These are phyloP conservation scores for Eupithecia subfuscata DNA, from an alignment of 2,888 invertebrate genomes.

Conservation along the genomic window DNA sequence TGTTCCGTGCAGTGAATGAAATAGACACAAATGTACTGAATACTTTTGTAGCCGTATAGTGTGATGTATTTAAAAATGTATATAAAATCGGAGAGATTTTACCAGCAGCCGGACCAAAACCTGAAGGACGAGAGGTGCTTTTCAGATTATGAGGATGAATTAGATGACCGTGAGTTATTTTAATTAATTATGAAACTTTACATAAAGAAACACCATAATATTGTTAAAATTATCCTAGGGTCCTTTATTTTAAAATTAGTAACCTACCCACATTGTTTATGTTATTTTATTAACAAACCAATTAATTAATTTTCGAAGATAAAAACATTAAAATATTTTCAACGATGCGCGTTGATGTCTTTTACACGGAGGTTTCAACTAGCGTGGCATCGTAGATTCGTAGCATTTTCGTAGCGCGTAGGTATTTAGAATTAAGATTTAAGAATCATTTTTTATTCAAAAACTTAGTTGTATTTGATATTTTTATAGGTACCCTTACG, in stretches of 20 bases:
- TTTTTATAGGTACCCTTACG: neutral
- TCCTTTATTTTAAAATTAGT: neutral
- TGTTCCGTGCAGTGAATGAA: neutral
- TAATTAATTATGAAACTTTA: neutral
- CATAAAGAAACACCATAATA: neutral
- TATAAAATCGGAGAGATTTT: conserved; percentile 77
- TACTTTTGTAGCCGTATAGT: conserved; percentile 31
- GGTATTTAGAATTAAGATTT: neutral
- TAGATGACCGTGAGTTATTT: conserved; percentile 70
- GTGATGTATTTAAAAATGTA: conserved; percentile 80
- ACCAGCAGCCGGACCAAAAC: conserved; percentile 71
- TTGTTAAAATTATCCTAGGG: neutral
- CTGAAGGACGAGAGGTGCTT: conserved; percentile 71
- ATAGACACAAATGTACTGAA: conserved; percentile 34
- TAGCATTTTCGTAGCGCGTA: neutral
- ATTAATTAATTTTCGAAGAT: neutral
- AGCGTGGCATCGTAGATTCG: neutral
- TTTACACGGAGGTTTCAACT: conserved; percentile 15
- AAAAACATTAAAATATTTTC: neutral
- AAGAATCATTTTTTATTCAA: neutral
- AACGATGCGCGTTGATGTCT: conserved; percentile 39
- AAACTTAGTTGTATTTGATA: neutral
- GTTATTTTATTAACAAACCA: neutral
- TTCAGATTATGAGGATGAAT: conserved; percentile 75
- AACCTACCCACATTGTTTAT: neutral